Conservation (phyloP, 2,888 invertebrate species). For the Athalia circularis region DNA sequence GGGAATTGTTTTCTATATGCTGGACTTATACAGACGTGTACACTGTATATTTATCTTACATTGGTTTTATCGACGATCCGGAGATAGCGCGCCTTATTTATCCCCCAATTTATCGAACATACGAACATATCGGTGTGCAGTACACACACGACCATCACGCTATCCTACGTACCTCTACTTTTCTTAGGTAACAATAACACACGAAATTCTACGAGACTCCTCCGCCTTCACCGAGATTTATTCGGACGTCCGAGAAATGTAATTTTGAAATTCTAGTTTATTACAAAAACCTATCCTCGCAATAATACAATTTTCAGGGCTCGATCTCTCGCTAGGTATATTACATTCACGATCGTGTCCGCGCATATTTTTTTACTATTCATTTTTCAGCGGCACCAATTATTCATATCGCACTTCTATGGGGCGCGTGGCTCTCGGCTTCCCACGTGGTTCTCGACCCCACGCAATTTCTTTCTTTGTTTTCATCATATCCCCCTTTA, state of each 20-base stretch:
- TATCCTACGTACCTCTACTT: too few species aligned
- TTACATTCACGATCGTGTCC: constrained; percentile 4
- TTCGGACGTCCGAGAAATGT: too few species aligned
- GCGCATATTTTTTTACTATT: constrained; percentile 4
- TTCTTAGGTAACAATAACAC: too few species aligned
- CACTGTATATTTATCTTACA: constrained; percentile 35
- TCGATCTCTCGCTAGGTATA: neutral
- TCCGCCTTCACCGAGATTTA: too few species aligned
- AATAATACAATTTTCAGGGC: neutral
- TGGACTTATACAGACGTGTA: neutral
- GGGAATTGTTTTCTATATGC: constrained; percentile 60
- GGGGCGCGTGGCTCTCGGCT: neutral
- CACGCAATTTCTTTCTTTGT: neutral
- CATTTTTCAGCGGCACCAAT: neutral
- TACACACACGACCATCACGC: too few species aligned
- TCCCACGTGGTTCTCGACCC: neutral
- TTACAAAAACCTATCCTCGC: too few species aligned
- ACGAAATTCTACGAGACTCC: too few species aligned
- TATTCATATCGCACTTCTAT: neutral
- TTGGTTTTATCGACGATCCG: constrained; percentile 48
- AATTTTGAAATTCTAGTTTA: too few species aligned
- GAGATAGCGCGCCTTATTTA: constrained; percentile 26
- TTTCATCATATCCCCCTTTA: neutral
- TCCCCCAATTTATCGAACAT: constrained; percentile 35
- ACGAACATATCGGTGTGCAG: neutral